Evolutionary conservation across 2,888 invertebrate species (phyloP), one percentile per base, ranked within the genome.

Genomic region (Stenoptilia bipunctidactyla): DNA sequence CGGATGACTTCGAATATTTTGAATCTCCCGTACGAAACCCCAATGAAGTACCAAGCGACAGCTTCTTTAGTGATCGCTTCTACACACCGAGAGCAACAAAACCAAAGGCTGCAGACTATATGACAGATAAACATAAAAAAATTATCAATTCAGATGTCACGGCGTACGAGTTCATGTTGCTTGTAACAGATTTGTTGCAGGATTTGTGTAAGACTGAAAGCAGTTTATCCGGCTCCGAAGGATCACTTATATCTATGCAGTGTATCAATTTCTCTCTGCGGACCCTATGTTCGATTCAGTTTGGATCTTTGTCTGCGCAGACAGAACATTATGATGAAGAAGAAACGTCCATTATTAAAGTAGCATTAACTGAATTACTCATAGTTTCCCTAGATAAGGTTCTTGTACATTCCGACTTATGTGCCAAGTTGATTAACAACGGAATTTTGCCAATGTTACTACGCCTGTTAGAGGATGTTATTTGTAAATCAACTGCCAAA

Each of bases 1-100:
- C 87, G 25, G 88, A 88, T 65, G 87, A 88, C 55, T 88, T 89
- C 55, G 86, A 87, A 43, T 88, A 88, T 55, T 88, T 88, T 57
- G 85, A 87, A 37, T 83, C 85, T 0, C 73, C 71, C 1, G 44
- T 61, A 0, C 62, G 73, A 1, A 71, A 77, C 6, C 64, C 75
- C 40, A 70, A 65, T 38, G 68, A 68, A 1, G 63, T 68, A 40
- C 55, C 72, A 1, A 71, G 74, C 37, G 76, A 82, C n/a, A 55
- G 71, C 0, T 56, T 69, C 9, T 73, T 70, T 55, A 48, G 53
- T 8, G 75, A 75, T 13, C 62, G 69, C 0, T 64, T 57, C 41
- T 61, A 68, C 39, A 52, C 70, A 0, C 71, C 75, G 3, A 60
- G 77, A 3, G 75, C 66, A 41, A 58, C 63, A 8, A 85, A 85